Percentiles rank a stretch among this genome's conserved stretches.
phyloP scores from a whole-genome alignment of 2,888 invertebrate genomes.

The Pasiphila rectangulata region DNA sequence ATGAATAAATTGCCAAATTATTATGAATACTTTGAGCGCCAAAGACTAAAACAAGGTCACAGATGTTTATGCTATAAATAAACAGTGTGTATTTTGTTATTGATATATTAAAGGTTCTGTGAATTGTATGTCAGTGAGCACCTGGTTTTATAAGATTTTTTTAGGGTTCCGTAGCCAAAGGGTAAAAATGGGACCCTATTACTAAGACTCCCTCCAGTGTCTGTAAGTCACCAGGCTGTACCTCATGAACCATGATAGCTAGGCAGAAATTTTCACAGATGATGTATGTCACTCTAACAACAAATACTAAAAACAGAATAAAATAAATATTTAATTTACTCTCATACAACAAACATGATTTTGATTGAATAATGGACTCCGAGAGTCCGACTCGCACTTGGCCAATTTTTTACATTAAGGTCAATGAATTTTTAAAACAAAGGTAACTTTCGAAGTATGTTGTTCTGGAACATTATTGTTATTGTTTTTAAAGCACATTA shows the following conservation, averaged over 20 bases:
- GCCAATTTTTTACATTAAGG: background rate
- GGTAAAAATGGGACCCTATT: no score
- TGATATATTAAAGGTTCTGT: background rate
- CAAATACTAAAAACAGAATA: background rate
- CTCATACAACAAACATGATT: background rate
- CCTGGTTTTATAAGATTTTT: no score
- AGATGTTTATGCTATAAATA: background rate
- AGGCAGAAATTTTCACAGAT: no score
- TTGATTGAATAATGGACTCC: no score
- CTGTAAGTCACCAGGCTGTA: no score
- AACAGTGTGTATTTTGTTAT: background rate
- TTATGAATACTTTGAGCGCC: background rate
- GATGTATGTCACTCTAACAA: no score
- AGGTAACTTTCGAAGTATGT: background rate
- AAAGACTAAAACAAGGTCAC: background rate
- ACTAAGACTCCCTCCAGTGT: no score
- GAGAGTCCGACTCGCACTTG: no score
- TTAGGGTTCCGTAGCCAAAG: no score
- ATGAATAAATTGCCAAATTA: background rate
- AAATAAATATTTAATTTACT: background rate
- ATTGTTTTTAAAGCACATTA: background rate
- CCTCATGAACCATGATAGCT: no score
- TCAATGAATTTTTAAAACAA: background rate
- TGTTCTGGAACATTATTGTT: constrained; percentile 3
- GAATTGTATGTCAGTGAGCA: no score